Evolutionary conservation across 2,113 vertebrate genomes (phyloP), one percentile per base, ranked within the genome.

Genomic region (Amblyornis subalaris): DNA sequence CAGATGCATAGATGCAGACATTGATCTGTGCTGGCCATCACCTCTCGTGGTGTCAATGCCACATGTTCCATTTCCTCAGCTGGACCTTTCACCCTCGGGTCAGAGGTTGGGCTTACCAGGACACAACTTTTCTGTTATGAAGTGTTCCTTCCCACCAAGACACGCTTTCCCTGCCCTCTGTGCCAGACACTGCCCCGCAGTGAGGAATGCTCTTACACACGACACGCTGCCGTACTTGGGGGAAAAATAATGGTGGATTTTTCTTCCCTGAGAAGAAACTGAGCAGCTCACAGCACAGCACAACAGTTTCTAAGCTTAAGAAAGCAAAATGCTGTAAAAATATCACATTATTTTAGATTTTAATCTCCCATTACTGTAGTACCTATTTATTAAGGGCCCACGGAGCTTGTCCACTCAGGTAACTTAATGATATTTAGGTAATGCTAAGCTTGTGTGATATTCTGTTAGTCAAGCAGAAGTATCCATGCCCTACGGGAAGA

Each of bases 121-220:
- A 65, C 61, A 25, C 45, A 72, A 33, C 33, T 12, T 55, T 48
- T 9, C 44, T 58, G 45, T 44, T 91, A 38, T 48, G 24, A 58
- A 54, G 19, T 84, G 25, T 44, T 84, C 66, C 76, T 77, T 48
- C 51, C 29, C 50, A 62, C 33, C 29, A 24, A 72, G 21, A n/a
- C 8, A 58, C 36, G 69, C 6, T 57, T 62, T 18, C 24, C 31
- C 65, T 73, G 42, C 58, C 74, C 58, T 48, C 2, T 38, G 51
- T 88, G 67, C 87, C 93, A 75, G 45, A 24, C 96, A 67, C 78
- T 47, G 81, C 53, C 65, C 91, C 96, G 75, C 82, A 69, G 33
- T 31, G 89, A 89, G 89, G 73, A 96, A 84, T 45, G 81, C 36
- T 40, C 53, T 74, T 29, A 33, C 10, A 74, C 57, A 81, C n/a